phyloP scores from a whole-genome alignment of 2,113 vertebrate genomes.

The Barnardius zonarius region DNA sequence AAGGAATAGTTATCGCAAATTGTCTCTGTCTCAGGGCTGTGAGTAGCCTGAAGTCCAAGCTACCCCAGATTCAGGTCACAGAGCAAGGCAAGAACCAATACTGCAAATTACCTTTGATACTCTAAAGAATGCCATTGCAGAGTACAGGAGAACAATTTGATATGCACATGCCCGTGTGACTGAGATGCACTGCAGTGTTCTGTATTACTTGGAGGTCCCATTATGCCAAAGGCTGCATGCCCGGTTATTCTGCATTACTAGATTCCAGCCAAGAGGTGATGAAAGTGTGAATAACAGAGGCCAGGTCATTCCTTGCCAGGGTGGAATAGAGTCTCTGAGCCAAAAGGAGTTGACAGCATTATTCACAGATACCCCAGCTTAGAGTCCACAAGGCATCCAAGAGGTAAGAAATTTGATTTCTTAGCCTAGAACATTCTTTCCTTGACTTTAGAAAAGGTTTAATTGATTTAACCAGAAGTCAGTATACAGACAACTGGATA shows the following conservation, averaged over 20 bases:
- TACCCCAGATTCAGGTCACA: background rate
- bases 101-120: background rate
- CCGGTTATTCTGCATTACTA: background rate
- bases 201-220: background rate
- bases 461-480: background rate
- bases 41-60: background rate
- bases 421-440: conserved; percentile 8
- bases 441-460: background rate
- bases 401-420: conserved; percentile 14
- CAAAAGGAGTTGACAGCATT: background rate
- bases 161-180: background rate
- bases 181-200: background rate
- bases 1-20: background rate
- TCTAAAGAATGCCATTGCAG: background rate
- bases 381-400: background rate
- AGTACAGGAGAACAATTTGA: background rate
- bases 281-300: background rate
- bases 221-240: background rate
- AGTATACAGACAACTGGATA: background rate
- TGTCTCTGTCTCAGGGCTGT: background rate
- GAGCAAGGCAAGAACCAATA: background rate
- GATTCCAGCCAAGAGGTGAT: conserved; percentile 8
- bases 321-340: background rate
- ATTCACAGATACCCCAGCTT: background rate
- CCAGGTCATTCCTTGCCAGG: background rate